Conservation (phyloP, 2,113 vertebrate species). For the Pyrgilauda ruficollis region DNA sequence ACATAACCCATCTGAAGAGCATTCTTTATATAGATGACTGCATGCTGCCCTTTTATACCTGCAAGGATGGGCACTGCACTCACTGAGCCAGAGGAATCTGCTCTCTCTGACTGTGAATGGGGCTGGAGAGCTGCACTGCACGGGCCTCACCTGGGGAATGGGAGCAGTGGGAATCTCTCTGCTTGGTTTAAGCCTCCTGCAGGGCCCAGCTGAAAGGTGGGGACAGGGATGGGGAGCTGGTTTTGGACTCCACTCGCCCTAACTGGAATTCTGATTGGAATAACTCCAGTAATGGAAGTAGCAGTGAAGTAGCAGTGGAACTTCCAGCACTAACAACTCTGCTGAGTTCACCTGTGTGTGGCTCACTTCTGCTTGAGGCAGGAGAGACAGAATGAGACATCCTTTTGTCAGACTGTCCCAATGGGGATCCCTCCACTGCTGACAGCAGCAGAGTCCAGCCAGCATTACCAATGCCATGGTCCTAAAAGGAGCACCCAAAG, state of each 20-base stretch:
- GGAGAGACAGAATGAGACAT: neutral
- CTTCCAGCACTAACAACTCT: neutral
- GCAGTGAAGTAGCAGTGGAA: neutral
- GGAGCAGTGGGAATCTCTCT: neutral
- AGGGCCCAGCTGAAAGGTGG: neutral
- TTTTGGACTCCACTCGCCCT: neutral
- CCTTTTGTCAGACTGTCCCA: neutral
- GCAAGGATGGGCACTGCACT: neutral
- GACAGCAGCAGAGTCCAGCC: neutral
- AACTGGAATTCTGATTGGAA: neutral
- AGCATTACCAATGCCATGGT: neutral
- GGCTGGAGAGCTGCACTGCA: neutral
- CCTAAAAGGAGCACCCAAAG: neutral
- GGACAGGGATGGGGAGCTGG: neutral
- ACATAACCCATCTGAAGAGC: constrained; percentile 47
- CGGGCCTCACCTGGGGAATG: neutral
- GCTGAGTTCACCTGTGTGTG: neutral
- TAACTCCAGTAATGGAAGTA: neutral
- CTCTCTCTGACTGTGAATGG: neutral
- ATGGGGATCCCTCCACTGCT: neutral
- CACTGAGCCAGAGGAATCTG: neutral
- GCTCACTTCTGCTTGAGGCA: neutral
- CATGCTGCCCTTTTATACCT: constrained; percentile 43
- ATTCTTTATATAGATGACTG: constrained; percentile 57
- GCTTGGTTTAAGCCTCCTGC: neutral